A percentile compares a stretch with the other conserved stretches of the same genome.
Conservation (phyloP, 2,888 invertebrate genomes). For the Caenorhabditis zanzibari region DNA sequence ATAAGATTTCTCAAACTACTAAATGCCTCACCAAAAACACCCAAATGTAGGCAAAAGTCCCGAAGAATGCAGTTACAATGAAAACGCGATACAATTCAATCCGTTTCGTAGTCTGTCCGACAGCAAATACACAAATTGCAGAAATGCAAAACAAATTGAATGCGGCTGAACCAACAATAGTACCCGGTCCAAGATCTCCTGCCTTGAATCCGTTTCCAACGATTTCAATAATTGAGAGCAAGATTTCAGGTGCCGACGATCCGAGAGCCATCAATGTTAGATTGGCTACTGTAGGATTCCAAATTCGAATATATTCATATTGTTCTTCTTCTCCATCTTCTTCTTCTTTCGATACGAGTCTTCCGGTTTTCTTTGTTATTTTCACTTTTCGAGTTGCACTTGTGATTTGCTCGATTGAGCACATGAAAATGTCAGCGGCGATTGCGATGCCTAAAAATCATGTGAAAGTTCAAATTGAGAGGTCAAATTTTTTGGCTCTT, state of each 20-base stretch:
- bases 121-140: conserved; percentile 86
- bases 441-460: conserved; percentile 84
- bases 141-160: conserved; percentile 86
- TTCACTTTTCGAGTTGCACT: conserved; percentile 82
- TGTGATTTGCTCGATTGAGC: conserved; percentile 86
- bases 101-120: conserved; percentile 62
- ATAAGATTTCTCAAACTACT: background rate
- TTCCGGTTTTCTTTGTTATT: conserved; percentile 84
- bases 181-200: conserved; percentile 86
- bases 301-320: conserved; percentile 88
- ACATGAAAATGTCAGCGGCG: conserved; percentile 87
- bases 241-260: conserved; percentile 86
- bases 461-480: conserved; percentile 15
- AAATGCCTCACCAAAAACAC: conserved; percentile 85
- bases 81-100: conserved; percentile 84
- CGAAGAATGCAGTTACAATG: conserved; percentile 84
- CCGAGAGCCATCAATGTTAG: conserved; percentile 86
- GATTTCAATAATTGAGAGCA: conserved; percentile 86
- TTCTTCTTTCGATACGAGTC: conserved; percentile 44
- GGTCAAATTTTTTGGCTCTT: background rate
- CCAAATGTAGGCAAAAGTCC: conserved; percentile 87
- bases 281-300: conserved; percentile 86
- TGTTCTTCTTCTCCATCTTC: conserved; percentile 59
- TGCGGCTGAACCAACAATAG: conserved; percentile 87
- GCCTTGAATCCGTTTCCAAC: conserved; percentile 86